These are phyloP conservation scores for Neosalanx taihuensis DNA, from an alignment of 2,797 vertebrate species.

Conservation along the genomic window DNA sequence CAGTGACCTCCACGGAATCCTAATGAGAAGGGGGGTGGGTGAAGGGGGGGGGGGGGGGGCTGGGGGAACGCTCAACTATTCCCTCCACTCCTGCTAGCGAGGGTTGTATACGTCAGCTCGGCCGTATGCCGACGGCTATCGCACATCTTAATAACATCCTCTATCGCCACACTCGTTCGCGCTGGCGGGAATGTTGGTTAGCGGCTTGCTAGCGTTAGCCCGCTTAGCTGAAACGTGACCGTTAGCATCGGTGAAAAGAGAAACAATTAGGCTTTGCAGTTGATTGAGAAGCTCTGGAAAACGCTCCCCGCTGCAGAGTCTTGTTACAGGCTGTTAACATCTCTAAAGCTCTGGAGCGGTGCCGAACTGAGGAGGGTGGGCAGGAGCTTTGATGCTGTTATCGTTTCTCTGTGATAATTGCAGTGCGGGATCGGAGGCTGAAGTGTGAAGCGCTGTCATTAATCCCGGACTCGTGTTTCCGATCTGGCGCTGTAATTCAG, in stretches of 20 bases:
- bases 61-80: conserved; percentile 24
- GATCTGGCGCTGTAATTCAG: conserved; percentile 34
- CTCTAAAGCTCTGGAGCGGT: conserved; percentile 25
- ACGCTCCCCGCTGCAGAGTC: neutral
- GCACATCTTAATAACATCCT: conserved; percentile 22
- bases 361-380: conserved; percentile 25
- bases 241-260: neutral
- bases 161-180: conserved; percentile 19
- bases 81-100: neutral
- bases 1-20: conserved; percentile 26
- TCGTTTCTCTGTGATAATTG: conserved; percentile 46
- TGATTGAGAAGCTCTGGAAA: conserved; percentile 20
- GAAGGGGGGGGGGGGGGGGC: neutral
- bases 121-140: conserved; percentile 7
- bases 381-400: conserved; percentile 51
- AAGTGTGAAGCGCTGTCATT: conserved; percentile 44
- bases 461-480: conserved; percentile 47
- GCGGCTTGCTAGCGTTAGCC: conserved; percentile 7
- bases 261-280: conserved; percentile 10
- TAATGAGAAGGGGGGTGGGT: conserved; percentile 50
- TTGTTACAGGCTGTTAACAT: conserved; percentile 33
- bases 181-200: conserved; percentile 18
- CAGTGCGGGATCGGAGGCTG: conserved; percentile 40
- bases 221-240: conserved; percentile 8
- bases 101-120: conserved; percentile 14